These are phyloP conservation scores for Diglossa cyanea DNA, from an alignment of 2,797 vertebrate species.

Conservation along the genomic window DNA sequence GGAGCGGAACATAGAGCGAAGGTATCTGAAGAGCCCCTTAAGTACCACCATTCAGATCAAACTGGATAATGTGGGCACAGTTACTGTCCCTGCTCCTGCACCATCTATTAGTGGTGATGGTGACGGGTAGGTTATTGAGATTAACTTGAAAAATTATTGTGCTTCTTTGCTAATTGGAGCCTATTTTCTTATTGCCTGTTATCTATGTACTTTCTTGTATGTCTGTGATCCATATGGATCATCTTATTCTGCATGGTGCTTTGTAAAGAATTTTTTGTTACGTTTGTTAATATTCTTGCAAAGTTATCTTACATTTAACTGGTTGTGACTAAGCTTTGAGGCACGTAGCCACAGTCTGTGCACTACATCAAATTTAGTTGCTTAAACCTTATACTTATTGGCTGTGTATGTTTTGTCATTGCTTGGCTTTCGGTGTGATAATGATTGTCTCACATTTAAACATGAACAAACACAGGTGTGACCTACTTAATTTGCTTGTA, in stretches of 20 bases:
- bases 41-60: conserved; percentile 99
- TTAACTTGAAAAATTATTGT: conserved; percentile 90
- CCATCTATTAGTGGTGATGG: conserved; percentile 99
- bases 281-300: conserved; percentile 78
- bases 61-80: conserved; percentile 99
- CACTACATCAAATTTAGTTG: conserved; percentile 83
- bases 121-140: conserved; percentile 99
- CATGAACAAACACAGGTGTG: conserved; percentile 56
- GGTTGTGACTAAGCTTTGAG: conserved; percentile 82
- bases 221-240: conserved; percentile 79
- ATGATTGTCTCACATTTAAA: conserved; percentile 76
- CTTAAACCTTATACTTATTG: conserved; percentile 82
- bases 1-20: conserved; percentile 99
- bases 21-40: conserved; percentile 99
- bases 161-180: conserved; percentile 92
- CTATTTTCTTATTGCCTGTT: conserved; percentile 87
- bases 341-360: conserved; percentile 83
- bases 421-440: conserved; percentile 82
- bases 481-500: conserved; percentile 74
- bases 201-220: conserved; percentile 83
- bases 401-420: conserved; percentile 82
- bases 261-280: conserved; percentile 79
- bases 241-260: conserved; percentile 86
- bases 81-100: conserved; percentile 99
- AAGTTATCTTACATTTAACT: conserved; percentile 81